These are phyloP conservation scores for Alfaro cultratus DNA, from an alignment of 2,797 vertebrate genomes.

Conservation along the genomic window DNA sequence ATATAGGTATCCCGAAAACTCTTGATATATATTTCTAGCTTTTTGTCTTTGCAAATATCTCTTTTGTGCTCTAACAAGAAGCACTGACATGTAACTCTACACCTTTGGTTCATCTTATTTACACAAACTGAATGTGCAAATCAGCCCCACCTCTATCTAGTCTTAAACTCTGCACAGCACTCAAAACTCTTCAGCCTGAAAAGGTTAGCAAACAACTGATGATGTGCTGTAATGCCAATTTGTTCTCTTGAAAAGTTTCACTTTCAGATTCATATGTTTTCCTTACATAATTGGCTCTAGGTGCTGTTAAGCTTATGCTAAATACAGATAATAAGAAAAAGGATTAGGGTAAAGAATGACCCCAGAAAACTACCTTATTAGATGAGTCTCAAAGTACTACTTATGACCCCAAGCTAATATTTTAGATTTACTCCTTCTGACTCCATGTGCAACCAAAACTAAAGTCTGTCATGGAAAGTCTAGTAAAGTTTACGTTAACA, in stretches of 20 bases:
- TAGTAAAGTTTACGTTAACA: background rate
- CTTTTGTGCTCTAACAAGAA: conserved; percentile 2
- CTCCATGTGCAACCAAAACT: background rate
- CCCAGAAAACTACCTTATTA: background rate
- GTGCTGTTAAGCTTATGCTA: background rate
- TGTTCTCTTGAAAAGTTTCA: background rate
- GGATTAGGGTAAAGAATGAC: background rate
- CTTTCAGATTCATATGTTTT: background rate
- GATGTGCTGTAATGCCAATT: background rate
- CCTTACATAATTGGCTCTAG: background rate
- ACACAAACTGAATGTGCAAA: conserved; percentile 5
- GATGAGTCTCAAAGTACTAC: background rate
- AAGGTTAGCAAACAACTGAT: background rate
- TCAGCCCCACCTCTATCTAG: background rate
- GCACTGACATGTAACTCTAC: background rate
- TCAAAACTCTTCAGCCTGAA: no score
- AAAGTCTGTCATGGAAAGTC: background rate
- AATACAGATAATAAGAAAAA: background rate
- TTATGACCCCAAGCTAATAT: background rate
- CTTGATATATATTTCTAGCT: background rate
- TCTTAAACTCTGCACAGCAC: background rate
- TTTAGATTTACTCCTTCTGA: background rate
- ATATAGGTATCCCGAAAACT: background rate
- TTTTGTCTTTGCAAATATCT: background rate
- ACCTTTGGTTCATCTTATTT: background rate